Base-by-base conservation (phyloP, 1,140 invertebrate species). In the Meloidogyne floridensis region DNA sequence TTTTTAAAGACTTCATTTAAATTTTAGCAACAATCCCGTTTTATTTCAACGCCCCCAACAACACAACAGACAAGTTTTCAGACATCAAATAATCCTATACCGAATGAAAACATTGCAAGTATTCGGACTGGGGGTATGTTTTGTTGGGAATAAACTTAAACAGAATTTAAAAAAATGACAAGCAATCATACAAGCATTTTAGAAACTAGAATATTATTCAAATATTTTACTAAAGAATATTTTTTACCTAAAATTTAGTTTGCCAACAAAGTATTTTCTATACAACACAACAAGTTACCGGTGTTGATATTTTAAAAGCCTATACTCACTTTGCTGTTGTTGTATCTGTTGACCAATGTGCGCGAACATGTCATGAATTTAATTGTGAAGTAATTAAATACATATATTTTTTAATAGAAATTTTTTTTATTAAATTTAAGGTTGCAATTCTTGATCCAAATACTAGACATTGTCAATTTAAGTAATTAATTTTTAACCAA, bases 131-230 rank as follows among this genome's bases (percentile, higher is more conserved):
- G 75, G 9, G 75, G 75, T 77, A 65, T 65, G 15, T 47, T 47
- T 47, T 47, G 47, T 7, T 47, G 2, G 4, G n/a, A 59, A 59
- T 59, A 59, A 3, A 59, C 2, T 59, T 3, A 59, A 59, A 0
- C 4, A 15, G 47, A 47, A 47, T 47, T 47, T 47, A 47, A 47
- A 32, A 32, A 32, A 32, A 32, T 32, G 2, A 32, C 32, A 47
- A 4, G 0, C 47, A 47, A 47, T 2, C 32, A 32, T 1, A 32
- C 32, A 32, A 32, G 0, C 47, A 47, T 47, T 81, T 84, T 32
- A 82, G 83, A 13, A 93, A 53, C 91, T 93, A 80, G 91, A 92
- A 80, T 91, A 0, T 7, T n/a, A 70, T 70, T 7, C 15, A 70
- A 70, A 70, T 0, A n/a, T 70, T 42, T 74, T 65, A 53, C 43